Evolutionary conservation across 2,113 vertebrate species (phyloP).

Genomic region (Urocynchramus pylzowi): DNA sequence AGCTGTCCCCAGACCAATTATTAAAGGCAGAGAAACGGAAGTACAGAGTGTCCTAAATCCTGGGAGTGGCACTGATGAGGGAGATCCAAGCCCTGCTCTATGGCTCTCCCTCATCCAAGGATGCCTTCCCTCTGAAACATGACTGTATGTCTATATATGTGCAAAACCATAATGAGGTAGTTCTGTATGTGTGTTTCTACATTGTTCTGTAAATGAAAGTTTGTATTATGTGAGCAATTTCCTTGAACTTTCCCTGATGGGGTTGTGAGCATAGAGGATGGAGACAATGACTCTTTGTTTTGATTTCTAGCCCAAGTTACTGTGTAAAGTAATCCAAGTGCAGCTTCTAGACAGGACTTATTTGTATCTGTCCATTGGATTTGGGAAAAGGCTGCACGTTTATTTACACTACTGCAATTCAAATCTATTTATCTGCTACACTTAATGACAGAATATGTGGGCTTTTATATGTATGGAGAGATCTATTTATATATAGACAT

Average conservation of each 20-base stretch:
- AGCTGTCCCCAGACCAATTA: fast-evolving
- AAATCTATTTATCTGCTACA: not conserved
- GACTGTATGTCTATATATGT: not conserved
- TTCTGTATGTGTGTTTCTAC: not conserved
- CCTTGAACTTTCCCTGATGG: not conserved
- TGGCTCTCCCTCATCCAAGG: not conserved
- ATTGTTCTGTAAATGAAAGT: not conserved
- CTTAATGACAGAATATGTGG: not conserved
- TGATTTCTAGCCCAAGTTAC: not conserved
- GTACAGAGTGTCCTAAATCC: not conserved
- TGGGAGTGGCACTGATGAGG: not conserved
- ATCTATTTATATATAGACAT: not conserved
- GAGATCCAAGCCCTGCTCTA: not conserved
- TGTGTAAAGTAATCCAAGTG: not conserved
- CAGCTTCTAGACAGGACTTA: not conserved
- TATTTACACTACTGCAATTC: not conserved
- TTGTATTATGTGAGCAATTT: not conserved
- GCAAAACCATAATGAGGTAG: not conserved
- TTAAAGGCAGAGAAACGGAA: not conserved
- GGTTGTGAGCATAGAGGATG: not conserved
- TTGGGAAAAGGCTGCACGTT: not conserved
- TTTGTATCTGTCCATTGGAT: not conserved
- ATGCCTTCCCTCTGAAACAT: not conserved
- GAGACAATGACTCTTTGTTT: not conserved
- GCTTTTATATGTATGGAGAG: not conserved